Percentiles rank a stretch among this genome's conserved stretches.
Conservation (phyloP, 2,888 invertebrate genomes). For the Rhopalosiphum nymphaeae region DNA sequence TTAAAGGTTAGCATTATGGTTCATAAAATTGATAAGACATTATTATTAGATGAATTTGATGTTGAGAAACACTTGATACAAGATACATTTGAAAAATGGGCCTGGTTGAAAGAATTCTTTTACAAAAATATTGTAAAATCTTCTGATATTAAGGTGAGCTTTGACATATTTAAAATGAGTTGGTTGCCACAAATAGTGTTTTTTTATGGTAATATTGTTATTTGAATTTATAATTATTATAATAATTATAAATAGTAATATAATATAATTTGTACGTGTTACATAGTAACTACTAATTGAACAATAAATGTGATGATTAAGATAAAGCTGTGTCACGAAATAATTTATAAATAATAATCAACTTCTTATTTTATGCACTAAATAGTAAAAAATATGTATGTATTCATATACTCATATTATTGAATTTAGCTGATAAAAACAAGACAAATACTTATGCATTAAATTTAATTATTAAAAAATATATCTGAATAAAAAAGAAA, state of each 20-base stretch:
- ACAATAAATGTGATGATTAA: not conserved
- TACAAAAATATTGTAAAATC: conserved; percentile 81
- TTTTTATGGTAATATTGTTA: not conserved
- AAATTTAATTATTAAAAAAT: too few species aligned
- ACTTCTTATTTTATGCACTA: not conserved
- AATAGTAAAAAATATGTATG: not conserved
- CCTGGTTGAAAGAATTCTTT: conserved; percentile 90
- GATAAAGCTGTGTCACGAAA: not conserved
- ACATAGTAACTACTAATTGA: not conserved
- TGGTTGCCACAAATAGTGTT: not conserved
- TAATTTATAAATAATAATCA: not conserved
- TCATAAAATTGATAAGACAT: conserved; percentile 89
- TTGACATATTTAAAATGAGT: not conserved
- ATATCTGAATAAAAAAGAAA: not conserved
- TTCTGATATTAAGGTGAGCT: conserved; percentile 41
- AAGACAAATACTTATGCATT: too few species aligned
- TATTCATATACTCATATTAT: not conserved
- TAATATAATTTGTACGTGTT: not conserved
- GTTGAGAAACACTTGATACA: conserved; percentile 88
- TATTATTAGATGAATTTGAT: conserved; percentile 92
- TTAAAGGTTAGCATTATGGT: conserved; percentile 87
- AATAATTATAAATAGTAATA: not conserved
- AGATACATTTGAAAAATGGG: conserved; percentile 85
- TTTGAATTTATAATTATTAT: not conserved
- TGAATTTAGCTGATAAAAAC: too few species aligned